Conservation (phyloP, 2,113 vertebrate species). For the Ranitomeya variabilis region DNA sequence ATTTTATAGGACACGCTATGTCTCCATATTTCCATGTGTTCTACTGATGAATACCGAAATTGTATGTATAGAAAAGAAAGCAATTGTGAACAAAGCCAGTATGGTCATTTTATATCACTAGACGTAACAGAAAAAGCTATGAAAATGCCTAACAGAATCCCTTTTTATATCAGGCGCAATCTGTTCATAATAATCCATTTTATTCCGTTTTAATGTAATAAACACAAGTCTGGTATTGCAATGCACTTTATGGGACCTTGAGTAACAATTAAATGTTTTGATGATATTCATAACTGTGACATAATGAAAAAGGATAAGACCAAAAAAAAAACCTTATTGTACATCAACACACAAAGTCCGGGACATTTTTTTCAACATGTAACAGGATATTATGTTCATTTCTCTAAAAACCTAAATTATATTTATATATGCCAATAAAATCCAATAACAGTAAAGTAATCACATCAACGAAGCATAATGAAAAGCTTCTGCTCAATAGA, state of each 20-base stretch:
- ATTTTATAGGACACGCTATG: neutral
- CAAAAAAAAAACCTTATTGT: neutral
- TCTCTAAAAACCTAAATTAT: neutral
- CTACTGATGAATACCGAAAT: neutral
- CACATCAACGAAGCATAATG: neutral
- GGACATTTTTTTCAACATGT: neutral
- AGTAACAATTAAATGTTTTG: conserved; percentile 3
- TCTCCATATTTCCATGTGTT: neutral
- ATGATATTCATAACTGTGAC: neutral
- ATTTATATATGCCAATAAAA: neutral
- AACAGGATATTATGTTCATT: neutral
- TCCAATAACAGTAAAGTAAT: neutral
- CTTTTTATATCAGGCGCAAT: neutral
- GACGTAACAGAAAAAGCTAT: neutral
- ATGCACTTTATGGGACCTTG: conserved; percentile 9
- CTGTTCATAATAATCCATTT: neutral
- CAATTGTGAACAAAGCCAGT: neutral
- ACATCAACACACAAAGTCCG: neutral
- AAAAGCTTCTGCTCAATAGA: neutral
- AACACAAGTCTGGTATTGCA: neutral
- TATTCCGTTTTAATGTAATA: conserved; percentile 19
- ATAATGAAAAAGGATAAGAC: neutral
- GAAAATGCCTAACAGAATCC: neutral
- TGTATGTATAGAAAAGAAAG: neutral
- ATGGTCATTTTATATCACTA: neutral